phyloP scores from a whole-genome alignment of 2,113 vertebrate genomes.

The Corythornis vintsioides region DNA sequence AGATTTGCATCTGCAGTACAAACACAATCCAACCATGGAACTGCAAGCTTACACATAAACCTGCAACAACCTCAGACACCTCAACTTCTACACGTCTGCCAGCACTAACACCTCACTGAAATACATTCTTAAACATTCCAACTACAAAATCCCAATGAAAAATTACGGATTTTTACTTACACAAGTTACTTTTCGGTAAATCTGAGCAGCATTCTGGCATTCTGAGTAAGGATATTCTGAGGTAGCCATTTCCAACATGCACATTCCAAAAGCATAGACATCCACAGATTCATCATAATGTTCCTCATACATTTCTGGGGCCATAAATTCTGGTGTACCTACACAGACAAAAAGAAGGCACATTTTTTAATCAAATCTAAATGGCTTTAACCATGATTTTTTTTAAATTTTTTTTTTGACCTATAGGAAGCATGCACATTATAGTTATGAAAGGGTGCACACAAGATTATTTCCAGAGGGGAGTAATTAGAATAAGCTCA shows the following conservation, averaged over 20 bases:
- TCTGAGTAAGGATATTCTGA: slow-evolving; percentile 98
- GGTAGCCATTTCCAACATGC: slow-evolving; percentile 99
- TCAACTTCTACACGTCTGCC: background rate
- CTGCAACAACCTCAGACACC: background rate
- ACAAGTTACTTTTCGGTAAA: slow-evolving; percentile 98
- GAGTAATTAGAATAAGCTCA: background rate
- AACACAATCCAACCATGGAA: background rate
- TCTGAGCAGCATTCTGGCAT: slow-evolving; percentile 98
- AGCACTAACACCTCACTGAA: background rate
- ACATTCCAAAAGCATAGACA: slow-evolving; percentile 98
- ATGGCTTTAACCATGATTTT: background rate
- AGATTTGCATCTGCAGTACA: background rate
- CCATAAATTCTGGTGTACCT: slow-evolving; percentile 99
- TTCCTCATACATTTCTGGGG: slow-evolving; percentile 98
- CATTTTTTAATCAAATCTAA: background rate
- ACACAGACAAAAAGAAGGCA: background rate
- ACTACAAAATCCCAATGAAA: background rate
- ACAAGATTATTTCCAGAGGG: background rate
- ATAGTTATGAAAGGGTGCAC: accelerated
- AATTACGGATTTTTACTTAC: slow-evolving; percentile 76
- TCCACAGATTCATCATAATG: slow-evolving; percentile 96
- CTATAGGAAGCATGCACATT: background rate
- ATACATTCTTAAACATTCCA: background rate
- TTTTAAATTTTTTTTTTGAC: background rate
- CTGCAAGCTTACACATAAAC: background rate